Base-by-base conservation (phyloP, 2,113 vertebrate genomes). In the Pithys albifrons region DNA sequence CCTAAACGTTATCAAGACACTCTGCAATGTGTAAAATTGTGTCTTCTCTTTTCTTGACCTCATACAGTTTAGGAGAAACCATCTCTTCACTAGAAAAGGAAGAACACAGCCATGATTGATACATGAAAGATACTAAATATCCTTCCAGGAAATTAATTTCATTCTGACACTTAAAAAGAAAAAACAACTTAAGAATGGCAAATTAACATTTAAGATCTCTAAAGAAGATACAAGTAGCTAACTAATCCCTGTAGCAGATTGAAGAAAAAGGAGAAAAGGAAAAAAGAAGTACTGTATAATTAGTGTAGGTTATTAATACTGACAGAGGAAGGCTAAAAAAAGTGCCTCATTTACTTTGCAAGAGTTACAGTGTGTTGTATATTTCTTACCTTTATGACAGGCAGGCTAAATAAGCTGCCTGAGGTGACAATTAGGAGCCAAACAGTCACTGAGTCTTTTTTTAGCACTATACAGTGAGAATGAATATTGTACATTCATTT, bases 101-200 rank as follows among this genome's bases (percentile, higher is more conserved):
- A 93, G 66, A 94, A 24, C 64, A 86, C 48, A 74, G 64, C 23
- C n/a, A 33, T 96, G 95, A 91, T 17, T 89, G 94, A 94, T 85
- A 93, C 81, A 94, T 92, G 85, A 97, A 97, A 97, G 95, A 72
- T 35, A 59, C 57, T 91, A 93, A 92, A 93, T 61, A 91, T 61
- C 59, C 91, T 95, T 95, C 31, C 0, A 19, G 91, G 93, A 96
- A 96, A 94, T 78, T 72, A 10, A 91, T 93, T 92, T 94, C 19
- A 27, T 88, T 77, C 88, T 93, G 80, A 66, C 52, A 78, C 59
- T 89, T 80, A 49, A 85, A 75, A 29, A 43, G 48, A 73, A 46
- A 41, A 72, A 58, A 45, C 20, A 39, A 33, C 24, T 37, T 62
- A 94, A 88, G 77, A 94, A 83, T 91, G 72, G 93, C 74, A 96